A percentile compares a stretch with the other conserved stretches of the same genome.
phyloP scores from a whole-genome alignment of 2,888 invertebrate genomes.

The Limenitis camilla region DNA sequence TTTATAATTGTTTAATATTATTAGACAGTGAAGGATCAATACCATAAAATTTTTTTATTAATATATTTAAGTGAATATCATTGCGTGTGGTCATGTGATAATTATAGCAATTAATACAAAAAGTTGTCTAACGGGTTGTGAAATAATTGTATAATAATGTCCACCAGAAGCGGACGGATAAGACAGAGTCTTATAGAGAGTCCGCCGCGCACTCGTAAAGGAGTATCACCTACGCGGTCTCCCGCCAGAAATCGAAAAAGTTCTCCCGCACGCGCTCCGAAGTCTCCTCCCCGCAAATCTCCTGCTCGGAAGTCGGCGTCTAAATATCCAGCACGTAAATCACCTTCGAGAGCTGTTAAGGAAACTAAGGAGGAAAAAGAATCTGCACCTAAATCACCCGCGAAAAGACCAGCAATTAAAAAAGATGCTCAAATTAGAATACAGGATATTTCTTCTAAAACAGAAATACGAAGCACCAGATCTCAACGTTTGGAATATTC shows the following conservation, averaged over 20 bases:
- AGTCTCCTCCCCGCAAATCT: too few relatives aligned
- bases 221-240: conserved; percentile 60
- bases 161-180: conserved; percentile 59
- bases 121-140: conserved; percentile 24
- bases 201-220: conserved; percentile 54
- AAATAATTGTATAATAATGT: conserved; percentile 36
- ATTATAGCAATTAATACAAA: conserved; percentile 41
- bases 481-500: conserved; percentile 54
- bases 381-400: conserved; percentile 44
- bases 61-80: too few relatives aligned
- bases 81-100: conserved; percentile 55
- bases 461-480: conserved; percentile 46
- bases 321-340: conserved; percentile 63
- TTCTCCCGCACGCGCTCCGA: conserved; percentile 46
- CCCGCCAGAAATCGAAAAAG: conserved; percentile 60
- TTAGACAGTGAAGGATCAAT: conserved; percentile 17
- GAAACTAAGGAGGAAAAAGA: conserved; percentile 40
- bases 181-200: conserved; percentile 51
- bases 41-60: too few relatives aligned
- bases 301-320: conserved; percentile 36
- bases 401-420: conserved; percentile 47
- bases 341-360: conserved; percentile 48
- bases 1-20: conserved; percentile 31
- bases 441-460: conserved; percentile 38
- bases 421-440: conserved; percentile 40